Evolutionary conservation across 2,113 vertebrate genomes (phyloP).

Genomic region (Meles meles): DNA sequence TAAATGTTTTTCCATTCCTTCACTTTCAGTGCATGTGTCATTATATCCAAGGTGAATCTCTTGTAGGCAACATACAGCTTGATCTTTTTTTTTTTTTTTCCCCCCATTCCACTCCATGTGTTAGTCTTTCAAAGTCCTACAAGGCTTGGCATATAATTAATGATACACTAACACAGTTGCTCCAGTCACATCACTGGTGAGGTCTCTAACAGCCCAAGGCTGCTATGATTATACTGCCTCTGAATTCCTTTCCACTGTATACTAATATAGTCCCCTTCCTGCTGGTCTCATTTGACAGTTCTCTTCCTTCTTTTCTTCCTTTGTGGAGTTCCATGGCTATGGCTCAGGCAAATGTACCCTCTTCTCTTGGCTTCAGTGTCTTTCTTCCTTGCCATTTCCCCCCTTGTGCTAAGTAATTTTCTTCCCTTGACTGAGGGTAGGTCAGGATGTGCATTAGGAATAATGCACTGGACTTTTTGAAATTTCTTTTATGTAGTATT

Average conservation of each 20-base stretch:
- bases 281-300: not conserved
- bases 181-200: not conserved
- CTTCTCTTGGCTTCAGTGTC: not conserved
- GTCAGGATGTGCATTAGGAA: not conserved
- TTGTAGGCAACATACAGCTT: not conserved
- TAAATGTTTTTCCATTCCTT: not conserved
- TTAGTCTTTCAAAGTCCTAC: not conserved
- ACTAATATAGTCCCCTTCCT: not conserved
- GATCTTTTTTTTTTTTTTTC: not conserved
- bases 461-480: not conserved
- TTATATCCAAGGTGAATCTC: not conserved
- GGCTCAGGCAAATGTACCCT: not conserved
- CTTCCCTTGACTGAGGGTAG: not conserved
- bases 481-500: not conserved
- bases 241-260: not conserved
- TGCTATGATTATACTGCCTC: not conserved
- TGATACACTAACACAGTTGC: not conserved
- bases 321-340: not conserved
- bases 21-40: not conserved
- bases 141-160: not conserved
- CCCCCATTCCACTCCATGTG: not conserved
- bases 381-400: not conserved
- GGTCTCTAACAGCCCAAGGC: not conserved
- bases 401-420: not conserved
- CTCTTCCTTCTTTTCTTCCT: not conserved